Evolutionary conservation across 2,797 vertebrate genomes (phyloP), one percentile per base, ranked within the genome.

Genomic region (Heteromormyrus szaboi): DNA sequence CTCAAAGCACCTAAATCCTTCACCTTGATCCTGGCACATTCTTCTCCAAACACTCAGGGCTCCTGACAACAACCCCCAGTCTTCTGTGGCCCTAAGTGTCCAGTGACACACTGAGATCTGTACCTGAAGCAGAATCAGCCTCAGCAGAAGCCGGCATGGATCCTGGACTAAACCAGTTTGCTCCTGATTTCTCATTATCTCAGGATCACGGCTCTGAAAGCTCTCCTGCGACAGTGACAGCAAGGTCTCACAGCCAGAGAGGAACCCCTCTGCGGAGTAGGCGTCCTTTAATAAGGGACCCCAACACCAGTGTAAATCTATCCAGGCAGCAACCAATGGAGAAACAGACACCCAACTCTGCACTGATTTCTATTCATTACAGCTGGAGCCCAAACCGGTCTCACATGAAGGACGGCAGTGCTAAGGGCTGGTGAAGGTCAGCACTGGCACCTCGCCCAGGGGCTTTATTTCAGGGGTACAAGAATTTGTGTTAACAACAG

Each of bases 401-500:
- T 12, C 44, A 25, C 44, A 48, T 84, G 81, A 79, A 84, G 81
- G 44, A 84, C 81, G 44, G 48, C 22, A 25, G 19, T 53, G 33
- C 85, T 19, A 56, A 81, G 44, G 46, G 37, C 54, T 22, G 29
- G 54, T 87, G 85, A 37, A 86, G 22, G 51, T 59, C 53, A 37
- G 7, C 14, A 8, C 25, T 86, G 51, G 85, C 51, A 17, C 53
- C 17, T 37, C 3, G 86, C 56, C 86, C 41, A 46, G 54, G 54
- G 56, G 33, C 12, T 62, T 87, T 87, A 62, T 59, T 87, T 87
- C 37, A 33, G 54, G 59, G 86, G 9, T 25, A 46, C 37, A 19
- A 79, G 25, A 88, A 88, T 88, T 51, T 76, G 44, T 68, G 48
- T 76, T 76, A 76, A 25, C 59, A 85, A 85, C 83, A 51, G 22